phyloP scores from a whole-genome alignment of 2,797 vertebrate species.

The Rhinatrema bivittatum region DNA sequence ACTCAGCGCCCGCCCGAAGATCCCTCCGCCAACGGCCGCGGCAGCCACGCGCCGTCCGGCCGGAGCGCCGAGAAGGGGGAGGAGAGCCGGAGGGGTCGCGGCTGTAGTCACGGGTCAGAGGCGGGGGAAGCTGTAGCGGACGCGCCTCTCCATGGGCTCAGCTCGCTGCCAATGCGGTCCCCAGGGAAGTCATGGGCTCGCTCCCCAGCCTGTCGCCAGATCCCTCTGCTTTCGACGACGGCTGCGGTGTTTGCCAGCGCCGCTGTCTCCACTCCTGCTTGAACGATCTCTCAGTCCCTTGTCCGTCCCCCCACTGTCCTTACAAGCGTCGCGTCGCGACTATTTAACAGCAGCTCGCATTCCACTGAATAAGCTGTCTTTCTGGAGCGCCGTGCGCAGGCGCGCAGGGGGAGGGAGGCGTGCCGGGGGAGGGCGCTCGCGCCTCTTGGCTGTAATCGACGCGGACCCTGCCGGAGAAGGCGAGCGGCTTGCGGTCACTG shows the following conservation, averaged over 20 bases:
- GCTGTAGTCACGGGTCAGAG: not conserved
- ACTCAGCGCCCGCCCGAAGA: not conserved
- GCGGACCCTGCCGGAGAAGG: not conserved
- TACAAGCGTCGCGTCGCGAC: not conserved
- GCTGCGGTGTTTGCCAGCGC: not conserved
- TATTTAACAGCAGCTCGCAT: not conserved
- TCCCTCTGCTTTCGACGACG: not conserved
- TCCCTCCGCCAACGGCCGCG: slow-evolving; percentile 9
- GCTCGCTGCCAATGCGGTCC: slow-evolving; percentile 1
- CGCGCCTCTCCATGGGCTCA: slow-evolving; percentile 40
- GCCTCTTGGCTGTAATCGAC: fast-evolving
- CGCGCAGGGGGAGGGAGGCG: not conserved
- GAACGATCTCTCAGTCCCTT: not conserved
- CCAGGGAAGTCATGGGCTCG: not conserved
- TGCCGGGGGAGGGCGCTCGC: fast-evolving
- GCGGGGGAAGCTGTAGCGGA: not conserved
- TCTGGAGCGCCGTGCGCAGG: not conserved
- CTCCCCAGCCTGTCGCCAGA: not conserved
- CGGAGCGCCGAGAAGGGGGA: not conserved
- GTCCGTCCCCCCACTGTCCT: not conserved
- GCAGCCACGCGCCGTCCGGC: slow-evolving; percentile 28
- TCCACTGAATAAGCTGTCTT: not conserved
- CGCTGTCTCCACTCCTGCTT: not conserved
- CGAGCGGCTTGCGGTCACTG: too few relatives aligned
- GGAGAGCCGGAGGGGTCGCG: not conserved